A percentile compares a stretch with the other conserved stretches of the same genome.
phyloP scores from a whole-genome alignment of 1,140 invertebrate genomes.

The Drosophila parabipectinata region DNA sequence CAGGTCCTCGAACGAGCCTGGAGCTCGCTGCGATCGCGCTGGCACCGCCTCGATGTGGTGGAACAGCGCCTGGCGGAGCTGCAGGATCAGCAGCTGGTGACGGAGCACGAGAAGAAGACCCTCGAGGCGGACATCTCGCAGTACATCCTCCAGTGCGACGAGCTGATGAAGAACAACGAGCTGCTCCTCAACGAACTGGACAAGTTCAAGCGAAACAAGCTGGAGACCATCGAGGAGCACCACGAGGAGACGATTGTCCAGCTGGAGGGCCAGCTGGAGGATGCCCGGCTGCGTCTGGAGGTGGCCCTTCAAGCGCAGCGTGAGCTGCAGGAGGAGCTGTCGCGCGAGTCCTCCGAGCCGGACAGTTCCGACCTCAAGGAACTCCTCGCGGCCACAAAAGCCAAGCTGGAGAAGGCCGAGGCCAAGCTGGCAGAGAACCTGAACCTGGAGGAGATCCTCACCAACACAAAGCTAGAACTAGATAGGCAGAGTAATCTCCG shows the following conservation, averaged over 20 bases:
- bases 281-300: slow-evolving; percentile 84
- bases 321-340: slow-evolving; percentile 21
- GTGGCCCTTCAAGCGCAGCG: slow-evolving; percentile 66
- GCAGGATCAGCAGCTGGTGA: slow-evolving; percentile 63
- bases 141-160: slow-evolving; percentile 87
- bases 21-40: slow-evolving; percentile 67
- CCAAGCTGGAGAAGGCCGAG: background rate
- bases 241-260: slow-evolving; percentile 87
- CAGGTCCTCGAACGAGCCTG: slow-evolving; percentile 80
- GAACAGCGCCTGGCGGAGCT: slow-evolving; percentile 79
- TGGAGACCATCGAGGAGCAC: slow-evolving; percentile 88
- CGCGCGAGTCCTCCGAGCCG: background rate
- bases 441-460: background rate
- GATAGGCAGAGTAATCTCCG: background rate
- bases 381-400: slow-evolving; percentile 5
- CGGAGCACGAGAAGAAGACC: slow-evolving; percentile 85
- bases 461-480: background rate
- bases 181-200: slow-evolving; percentile 87
- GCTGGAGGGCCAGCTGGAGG: slow-evolving; percentile 87
- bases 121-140: slow-evolving; percentile 86
- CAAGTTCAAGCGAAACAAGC: slow-evolving; percentile 86
- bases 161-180: slow-evolving; percentile 89
- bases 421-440: background rate
- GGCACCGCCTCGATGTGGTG: slow-evolving; percentile 71
- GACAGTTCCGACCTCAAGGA: slow-evolving; percentile 10